Evolutionary conservation across 2,888 invertebrate species (phyloP).

Genomic region (Metalampra italica): DNA sequence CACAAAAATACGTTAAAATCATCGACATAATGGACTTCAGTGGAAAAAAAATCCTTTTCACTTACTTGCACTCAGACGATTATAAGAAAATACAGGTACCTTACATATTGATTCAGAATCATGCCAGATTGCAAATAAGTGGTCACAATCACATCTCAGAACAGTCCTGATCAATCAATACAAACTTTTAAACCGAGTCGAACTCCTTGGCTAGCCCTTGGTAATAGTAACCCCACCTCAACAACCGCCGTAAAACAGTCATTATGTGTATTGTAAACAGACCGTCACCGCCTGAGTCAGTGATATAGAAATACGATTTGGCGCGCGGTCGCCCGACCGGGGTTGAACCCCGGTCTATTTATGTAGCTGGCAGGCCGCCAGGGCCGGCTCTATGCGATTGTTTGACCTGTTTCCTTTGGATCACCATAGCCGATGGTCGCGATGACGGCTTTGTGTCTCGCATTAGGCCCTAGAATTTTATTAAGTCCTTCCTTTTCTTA

Average conservation of each 20-base stretch:
- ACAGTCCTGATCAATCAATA: too few relatives aligned
- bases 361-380: conserved; percentile 55
- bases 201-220: too few relatives aligned
- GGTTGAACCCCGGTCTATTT: conserved; percentile 68
- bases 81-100: too few relatives aligned
- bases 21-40: too few relatives aligned
- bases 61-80: too few relatives aligned
- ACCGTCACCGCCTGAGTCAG: conserved; percentile 50
- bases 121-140: too few relatives aligned
- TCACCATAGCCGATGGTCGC: conserved; percentile 23
- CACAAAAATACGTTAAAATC: too few relatives aligned
- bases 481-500: neutral
- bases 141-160: too few relatives aligned
- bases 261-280: conserved; percentile 19
- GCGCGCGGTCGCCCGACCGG: conserved; percentile 45
- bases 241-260: neutral
- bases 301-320: conserved; percentile 57
- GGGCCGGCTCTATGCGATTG: conserved; percentile 49
- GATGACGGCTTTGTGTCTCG: conserved; percentile 12
- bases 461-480: neutral
- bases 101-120: too few relatives aligned
- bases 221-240: neutral
- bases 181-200: neutral
- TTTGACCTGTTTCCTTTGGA: conserved; percentile 49
- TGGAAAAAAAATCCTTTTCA: too few relatives aligned